These are phyloP conservation scores for Eidolon helvum DNA, from an alignment of 2,113 vertebrate species.

Conservation along the genomic window DNA sequence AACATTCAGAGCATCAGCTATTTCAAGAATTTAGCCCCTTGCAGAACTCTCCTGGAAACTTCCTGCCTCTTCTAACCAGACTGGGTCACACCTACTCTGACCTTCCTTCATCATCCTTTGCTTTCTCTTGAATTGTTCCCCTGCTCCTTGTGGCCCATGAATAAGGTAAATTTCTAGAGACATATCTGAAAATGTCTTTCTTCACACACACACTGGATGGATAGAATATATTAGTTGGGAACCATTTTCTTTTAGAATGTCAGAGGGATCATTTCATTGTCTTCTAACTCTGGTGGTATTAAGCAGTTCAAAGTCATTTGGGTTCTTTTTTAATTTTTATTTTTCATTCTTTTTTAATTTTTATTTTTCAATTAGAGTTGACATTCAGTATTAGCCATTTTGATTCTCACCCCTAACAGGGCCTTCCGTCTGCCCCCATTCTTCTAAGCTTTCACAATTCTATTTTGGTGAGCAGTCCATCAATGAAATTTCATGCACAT, in stretches of 20 bases:
- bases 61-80: neutral
- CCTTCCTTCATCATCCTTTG: neutral
- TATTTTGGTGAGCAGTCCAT: neutral
- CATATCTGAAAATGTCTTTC: neutral
- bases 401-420: neutral
- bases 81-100: neutral
- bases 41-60: neutral
- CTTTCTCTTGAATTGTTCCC: too few species aligned
- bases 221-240: neutral
- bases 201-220: neutral
- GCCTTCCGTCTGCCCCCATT: too few species aligned
- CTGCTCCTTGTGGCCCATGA: neutral
- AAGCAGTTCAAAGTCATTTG: neutral
- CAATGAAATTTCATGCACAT: accelerated
- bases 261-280: neutral
- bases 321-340: neutral
- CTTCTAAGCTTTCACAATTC: neutral
- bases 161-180: neutral
- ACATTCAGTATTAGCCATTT: neutral
- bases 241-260: neutral
- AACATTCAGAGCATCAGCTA: neutral
- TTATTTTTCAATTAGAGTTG: too few species aligned
- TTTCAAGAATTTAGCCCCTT: neutral
- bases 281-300: neutral
- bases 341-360: too few species aligned